Base-by-base conservation (phyloP, 1,140 invertebrate species). In the Oncopodura yosiiana region DNA sequence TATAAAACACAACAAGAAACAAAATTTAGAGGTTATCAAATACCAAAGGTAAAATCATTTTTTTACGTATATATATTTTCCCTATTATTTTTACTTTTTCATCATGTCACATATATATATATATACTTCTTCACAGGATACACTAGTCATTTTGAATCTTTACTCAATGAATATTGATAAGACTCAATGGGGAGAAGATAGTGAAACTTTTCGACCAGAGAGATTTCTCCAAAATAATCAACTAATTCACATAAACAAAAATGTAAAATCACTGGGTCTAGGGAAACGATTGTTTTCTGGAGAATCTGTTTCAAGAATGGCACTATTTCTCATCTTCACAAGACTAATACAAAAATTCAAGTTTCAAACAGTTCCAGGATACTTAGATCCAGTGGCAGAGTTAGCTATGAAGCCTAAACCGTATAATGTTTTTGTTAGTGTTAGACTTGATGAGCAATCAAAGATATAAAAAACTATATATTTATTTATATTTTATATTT, bases 181-280 rank as follows among this genome's bases (percentile, higher is more conserved):
- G 18, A 24, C 16, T n/a, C 16, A 16, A 14, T 50, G 48, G 48
- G 37, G 48, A 8, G 37, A 34, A 8, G 74, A 91, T 30, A 83
- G 86, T 0, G 75, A 83, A 43, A 66, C 70, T 19, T 90, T 88
- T 68, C 74, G 77, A 51, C 87, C 87, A 0, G 84, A 87, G 58
- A 73, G 86, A 58, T 89, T 84, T 67, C 66, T 90, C 1, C 72
- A 80, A 26, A 70, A 78, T 29, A 58, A 71, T 48, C 82, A 82
- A 6, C 82, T 81, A 65, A 66, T 69, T 3, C 67, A 83, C 16
- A 81, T 81, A 0, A 83, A 87, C 18, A 73, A 53, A 27, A 3
- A 42, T 26, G 86, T 81, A 65, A 74, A 85, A 61, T 85, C 87
- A 0, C 91, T 91, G 63, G 83, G 86, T 36, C 70, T 82, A 18